Conservation (phyloP, 1,140 invertebrate genomes). For the Bombus ignitus region DNA sequence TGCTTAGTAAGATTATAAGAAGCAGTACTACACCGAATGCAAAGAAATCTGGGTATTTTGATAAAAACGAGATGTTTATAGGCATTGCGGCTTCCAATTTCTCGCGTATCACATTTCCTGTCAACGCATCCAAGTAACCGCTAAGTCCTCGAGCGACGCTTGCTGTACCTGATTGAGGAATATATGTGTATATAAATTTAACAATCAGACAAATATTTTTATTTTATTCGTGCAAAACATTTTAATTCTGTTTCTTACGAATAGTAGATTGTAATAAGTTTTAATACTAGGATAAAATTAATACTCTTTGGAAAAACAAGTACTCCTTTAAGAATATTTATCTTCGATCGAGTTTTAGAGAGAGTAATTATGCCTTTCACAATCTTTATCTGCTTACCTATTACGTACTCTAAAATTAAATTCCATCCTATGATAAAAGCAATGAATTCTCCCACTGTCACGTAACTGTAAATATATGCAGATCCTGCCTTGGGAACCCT, state of each 20-base stretch:
- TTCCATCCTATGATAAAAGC: slow-evolving; percentile 94
- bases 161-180: slow-evolving; percentile 86
- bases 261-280: background rate
- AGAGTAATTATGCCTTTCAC: too few relatives aligned
- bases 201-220: background rate
- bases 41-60: slow-evolving; percentile 92
- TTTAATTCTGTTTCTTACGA: background rate
- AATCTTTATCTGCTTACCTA: slow-evolving; percentile 84
- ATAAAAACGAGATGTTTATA: slow-evolving; percentile 88
- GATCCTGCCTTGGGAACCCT: slow-evolving; percentile 93
- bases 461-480: slow-evolving; percentile 94
- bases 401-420: slow-evolving; percentile 94
- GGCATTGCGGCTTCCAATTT: slow-evolving; percentile 87
- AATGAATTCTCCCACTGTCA: slow-evolving; percentile 92
- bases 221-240: background rate
- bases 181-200: background rate
- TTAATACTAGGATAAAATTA: background rate
- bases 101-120: slow-evolving; percentile 88
- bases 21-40: slow-evolving; percentile 88
- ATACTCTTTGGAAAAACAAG: background rate
- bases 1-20: slow-evolving; percentile 87
- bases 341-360: background rate
- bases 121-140: slow-evolving; percentile 93
- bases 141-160: slow-evolving; percentile 96
- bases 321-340: too few relatives aligned